Evolutionary conservation across 2,113 vertebrate genomes (phyloP), one percentile per base, ranked within the genome.

Genomic region (Tetrao urogallus): DNA sequence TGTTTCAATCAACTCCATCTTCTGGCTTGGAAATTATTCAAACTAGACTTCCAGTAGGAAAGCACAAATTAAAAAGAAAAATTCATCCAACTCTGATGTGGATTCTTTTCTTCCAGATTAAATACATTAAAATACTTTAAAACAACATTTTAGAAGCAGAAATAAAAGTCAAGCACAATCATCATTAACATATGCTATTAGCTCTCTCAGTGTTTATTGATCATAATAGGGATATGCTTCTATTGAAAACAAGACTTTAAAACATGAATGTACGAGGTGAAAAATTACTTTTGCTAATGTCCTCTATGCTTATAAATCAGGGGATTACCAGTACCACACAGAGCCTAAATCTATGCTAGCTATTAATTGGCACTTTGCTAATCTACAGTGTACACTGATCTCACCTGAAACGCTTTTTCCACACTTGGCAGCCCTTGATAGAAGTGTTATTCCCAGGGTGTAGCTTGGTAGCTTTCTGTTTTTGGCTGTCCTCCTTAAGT

Each of bases 261-360:
- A 56, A 57, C 24, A 72, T 13, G 38, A 88, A 75, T 17, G 9
- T 50, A 73, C 1, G 12, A 58, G 32, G 22, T 28, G 52, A 36
- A 21, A 65, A 73, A 36, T 28, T 92, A 3, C 27, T 67, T 40
- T 28, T 93, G 4, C 32, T 67, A 36, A 0, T 45, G 66, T 77
- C 94, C 89, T 61, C 66, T 40, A 60, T 54, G 79, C 73, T 91
- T 70, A 61, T 85, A 40, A 95, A 91, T 56, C 67, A 87, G 48
- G 43, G 30, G 52, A 56, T 50, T 36, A 58, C 10, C 56, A 93
- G 61, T 17, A 76, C 43, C 45, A 57, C 10, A 17, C 83, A 28
- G 18, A 94, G 43, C 61, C 61, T 80, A 47, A 76, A 84, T 66
- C 42, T 76, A 54, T 24, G 75, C 85, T 70, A 85, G 18, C 69